Base-by-base conservation (phyloP, 2,888 invertebrate species). In the Hartigia nigra region DNA sequence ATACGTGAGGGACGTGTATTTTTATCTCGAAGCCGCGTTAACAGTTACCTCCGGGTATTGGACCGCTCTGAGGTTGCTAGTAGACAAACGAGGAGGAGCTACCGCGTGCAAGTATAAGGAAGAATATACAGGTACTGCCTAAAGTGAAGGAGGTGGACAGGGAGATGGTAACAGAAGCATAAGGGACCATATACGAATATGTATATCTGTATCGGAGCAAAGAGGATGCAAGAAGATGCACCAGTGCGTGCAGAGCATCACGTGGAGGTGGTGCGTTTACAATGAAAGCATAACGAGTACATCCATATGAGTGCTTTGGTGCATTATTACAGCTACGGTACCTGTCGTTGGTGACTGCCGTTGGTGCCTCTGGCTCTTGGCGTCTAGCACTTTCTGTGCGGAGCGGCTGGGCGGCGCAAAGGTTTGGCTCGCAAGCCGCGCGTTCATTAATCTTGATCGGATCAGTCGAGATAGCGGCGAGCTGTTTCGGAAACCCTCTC, bases 381-480 rank as follows among this genome's bases (percentile, higher is more conserved):
- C 23, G 55, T 55, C 55, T 55, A 55, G 55, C 55, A 55, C 55
- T 55, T 55, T 55, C 55, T 55, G 55, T 55, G 55, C 55, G 55
- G 76, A 76, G 75, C 72, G 72, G 81, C 85, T 86, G 87, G 86
- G 87, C 86, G 87, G 87, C 84, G 88, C 86, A 87, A 89, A 89
- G 88, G 87, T 88, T 88, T 90, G 91, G 91, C 92, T 89, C 92
- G 92, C 93, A 93, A 93, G 93, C 93, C 93, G 92, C 92, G 92
- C 89, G 92, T 93, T 93, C 93, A 93, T 94, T 94, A 91, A 91
- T 91, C 90, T 91, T 91, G 89, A 90, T 91, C 91, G 89, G 90
- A 90, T 91, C 91, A 91, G 91, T 90, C 88, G 90, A 90, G 88
- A 90, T 88, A 91, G 89, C 91, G 89, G 90, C 91, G 90, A 91